Conservation (phyloP, 2,797 vertebrate species). For the Falco berigora region DNA sequence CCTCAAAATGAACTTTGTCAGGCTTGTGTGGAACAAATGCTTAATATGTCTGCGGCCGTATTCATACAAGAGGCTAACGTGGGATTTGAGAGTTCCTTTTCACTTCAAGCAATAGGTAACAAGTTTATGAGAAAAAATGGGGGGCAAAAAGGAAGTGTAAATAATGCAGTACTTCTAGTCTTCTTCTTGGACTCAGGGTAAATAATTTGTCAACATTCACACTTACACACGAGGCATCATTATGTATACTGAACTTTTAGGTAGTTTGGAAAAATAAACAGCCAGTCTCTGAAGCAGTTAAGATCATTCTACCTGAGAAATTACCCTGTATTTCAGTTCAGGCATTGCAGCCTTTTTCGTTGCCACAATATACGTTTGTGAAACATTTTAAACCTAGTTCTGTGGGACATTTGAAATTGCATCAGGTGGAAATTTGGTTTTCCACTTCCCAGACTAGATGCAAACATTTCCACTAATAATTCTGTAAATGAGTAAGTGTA, state of each 20-base stretch:
- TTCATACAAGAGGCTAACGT: not conserved
- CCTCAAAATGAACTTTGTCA: not conserved
- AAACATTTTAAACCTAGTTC: not conserved
- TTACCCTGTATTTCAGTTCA: not conserved
- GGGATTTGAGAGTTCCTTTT: not conserved
- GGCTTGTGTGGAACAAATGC: not conserved
- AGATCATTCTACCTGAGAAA: not conserved
- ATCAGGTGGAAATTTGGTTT: not conserved
- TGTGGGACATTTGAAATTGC: not conserved
- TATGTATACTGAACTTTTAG: not conserved
- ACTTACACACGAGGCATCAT: not conserved
- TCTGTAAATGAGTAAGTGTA: not conserved
- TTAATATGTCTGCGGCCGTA: not conserved
- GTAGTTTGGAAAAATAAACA: not conserved
- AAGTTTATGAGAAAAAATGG: not conserved
- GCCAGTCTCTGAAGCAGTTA: not conserved
- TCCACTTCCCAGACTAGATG: not conserved
- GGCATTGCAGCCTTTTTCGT: not conserved
- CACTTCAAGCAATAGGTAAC: not conserved
- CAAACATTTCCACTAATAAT: not conserved
- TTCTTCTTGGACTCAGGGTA: not conserved
- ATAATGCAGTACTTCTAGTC: not conserved
- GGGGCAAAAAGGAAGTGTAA: accelerated
- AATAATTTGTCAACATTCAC: not conserved
- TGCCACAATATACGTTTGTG: not conserved